Conservation (phyloP, 2,888 invertebrate species). For the Eupeodes luniger region DNA sequence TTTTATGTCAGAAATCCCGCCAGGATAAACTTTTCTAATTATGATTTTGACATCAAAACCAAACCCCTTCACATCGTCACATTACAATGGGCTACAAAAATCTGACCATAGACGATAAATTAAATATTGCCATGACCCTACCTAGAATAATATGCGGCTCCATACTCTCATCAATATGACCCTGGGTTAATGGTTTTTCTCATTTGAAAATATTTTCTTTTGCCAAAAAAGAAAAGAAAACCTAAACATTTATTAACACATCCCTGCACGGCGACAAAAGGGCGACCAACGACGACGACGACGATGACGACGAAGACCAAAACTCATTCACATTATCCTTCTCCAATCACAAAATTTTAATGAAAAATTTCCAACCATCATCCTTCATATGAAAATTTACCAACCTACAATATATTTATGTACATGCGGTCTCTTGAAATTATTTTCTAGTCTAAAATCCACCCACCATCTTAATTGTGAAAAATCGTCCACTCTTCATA, state of each 20-base stretch:
- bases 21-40: conserved; percentile 48
- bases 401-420: neutral
- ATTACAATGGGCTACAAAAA: conserved; percentile 15
- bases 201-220: conserved; percentile 51
- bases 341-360: conserved; percentile 72
- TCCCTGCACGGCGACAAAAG: conserved; percentile 69
- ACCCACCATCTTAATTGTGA: conserved; percentile 71
- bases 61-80: neutral
- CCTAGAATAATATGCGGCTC: neutral
- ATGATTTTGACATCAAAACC: conserved; percentile 6
- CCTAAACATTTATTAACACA: conserved; percentile 63
- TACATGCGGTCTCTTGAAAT: conserved; percentile 18
- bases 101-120: conserved; percentile 52
- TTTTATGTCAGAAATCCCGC: conserved; percentile 21
- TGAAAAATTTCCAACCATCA: conserved; percentile 53
- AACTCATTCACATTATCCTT: conserved; percentile 48
- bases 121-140: conserved; percentile 7
- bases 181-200: conserved; percentile 36
- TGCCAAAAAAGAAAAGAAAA: conserved; percentile 42
- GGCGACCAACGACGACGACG: conserved; percentile 14
- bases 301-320: neutral
- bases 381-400: neutral
- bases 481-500: conserved; percentile 60
- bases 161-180: conserved; percentile 48
- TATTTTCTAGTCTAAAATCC: conserved; percentile 31